Evolutionary conservation across 2,113 vertebrate genomes (phyloP), one percentile per base, ranked within the genome.

Genomic region (Thermophis baileyi): DNA sequence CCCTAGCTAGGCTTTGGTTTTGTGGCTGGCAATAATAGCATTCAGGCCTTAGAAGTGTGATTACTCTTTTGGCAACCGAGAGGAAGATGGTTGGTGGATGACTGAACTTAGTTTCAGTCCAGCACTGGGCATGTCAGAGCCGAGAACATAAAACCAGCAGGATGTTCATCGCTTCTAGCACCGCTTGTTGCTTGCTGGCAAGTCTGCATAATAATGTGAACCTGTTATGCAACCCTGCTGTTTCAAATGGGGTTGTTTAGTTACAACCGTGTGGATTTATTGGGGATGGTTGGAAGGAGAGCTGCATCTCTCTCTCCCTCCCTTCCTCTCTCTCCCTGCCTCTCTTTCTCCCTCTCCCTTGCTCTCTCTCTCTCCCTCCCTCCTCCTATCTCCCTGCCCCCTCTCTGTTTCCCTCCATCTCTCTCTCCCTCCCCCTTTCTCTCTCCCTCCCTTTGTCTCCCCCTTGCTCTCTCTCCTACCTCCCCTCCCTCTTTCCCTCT

Each of bases 311-410:
- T 55, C 54, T 6, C 6, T 24, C 54, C 2, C 54, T 8, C 55
- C 8, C 24, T 25, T 8, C 8, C 22, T 55, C 20, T 6, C 1
- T 25, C 2, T 22, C 22, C 8, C 22, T 55, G 5, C 22, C 1
- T 25, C 2, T 22, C 22, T 25, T 6, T 6, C 24, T 57, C 0
- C 0, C 24, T 24, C 18, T 50, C 50, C 50, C 4, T 54, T 14
- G 1, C 18, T 20, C 18, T 0, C 7, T 6, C 24, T 25, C 22
- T 24, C 55, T 3, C 55, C 0, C 24, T 22, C 24, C 1, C 7
- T 9, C 8, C 0, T 2, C n/a, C n/a, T n/a, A n/a, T 24, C 22
- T 24, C 6, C 0, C 54, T n/a, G n/a, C n/a, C n/a, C n/a, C n/a
- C n/a, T n/a, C n/a, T n/a, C n/a, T n/a, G n/a, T n/a, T n/a, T n/a